A percentile compares a stretch with the other conserved stretches of the same genome.
phyloP scores from a whole-genome alignment of 2,797 vertebrate species.

The Schizopygopsis malacanthus region DNA sequence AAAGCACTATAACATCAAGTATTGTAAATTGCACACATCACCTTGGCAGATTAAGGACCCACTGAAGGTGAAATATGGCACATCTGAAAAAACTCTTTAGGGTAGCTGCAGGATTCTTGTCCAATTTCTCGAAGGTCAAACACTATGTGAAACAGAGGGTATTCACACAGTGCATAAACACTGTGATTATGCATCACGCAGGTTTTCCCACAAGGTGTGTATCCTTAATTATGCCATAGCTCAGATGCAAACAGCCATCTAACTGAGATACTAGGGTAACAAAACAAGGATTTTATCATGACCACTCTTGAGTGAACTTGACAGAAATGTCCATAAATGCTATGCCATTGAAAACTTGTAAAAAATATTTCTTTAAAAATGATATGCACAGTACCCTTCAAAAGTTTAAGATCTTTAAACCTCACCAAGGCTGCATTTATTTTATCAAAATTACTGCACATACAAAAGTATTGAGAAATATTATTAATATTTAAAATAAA shows the following conservation, averaged over 20 bases:
- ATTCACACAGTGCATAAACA: constrained; percentile 27
- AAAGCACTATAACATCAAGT: neutral
- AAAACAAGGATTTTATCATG: neutral
- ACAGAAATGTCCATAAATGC: neutral
- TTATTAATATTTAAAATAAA: too few species aligned
- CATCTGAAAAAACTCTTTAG: neutral
- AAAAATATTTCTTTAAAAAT: neutral
- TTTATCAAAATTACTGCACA: neutral
- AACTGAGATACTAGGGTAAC: neutral
- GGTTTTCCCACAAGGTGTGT: constrained; percentile 1
- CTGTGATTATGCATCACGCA: neutral
- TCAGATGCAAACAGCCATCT: neutral
- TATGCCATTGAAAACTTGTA: neutral
- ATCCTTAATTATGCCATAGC: neutral
- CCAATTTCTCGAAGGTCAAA: constrained; percentile 31
- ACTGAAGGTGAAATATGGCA: constrained; percentile 17
- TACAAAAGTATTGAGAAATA: neutral
- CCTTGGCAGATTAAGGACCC: neutral
- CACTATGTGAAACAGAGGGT: neutral
- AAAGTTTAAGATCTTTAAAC: neutral
- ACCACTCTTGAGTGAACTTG: neutral
- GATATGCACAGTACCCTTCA: neutral
- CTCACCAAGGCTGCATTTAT: neutral
- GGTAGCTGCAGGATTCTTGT: neutral
- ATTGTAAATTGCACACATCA: constrained; percentile 1